These are phyloP conservation scores for Streptopelia turtur DNA, from an alignment of 2,797 vertebrate species.

Conservation along the genomic window DNA sequence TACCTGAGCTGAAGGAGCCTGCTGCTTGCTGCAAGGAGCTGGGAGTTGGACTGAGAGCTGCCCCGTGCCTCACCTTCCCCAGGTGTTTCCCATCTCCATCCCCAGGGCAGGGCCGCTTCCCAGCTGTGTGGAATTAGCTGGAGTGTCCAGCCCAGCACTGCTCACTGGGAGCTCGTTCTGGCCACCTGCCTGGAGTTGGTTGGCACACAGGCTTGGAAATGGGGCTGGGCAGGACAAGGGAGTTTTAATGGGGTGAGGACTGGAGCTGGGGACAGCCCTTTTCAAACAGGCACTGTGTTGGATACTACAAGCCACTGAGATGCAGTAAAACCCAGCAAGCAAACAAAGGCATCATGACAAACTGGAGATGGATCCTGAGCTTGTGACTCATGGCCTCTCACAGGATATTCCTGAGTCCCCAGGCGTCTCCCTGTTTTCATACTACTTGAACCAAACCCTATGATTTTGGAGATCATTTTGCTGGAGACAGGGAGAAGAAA, in stretches of 20 bases:
- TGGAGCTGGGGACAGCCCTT: not conserved
- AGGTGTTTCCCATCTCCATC: not conserved
- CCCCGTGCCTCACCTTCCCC: not conserved
- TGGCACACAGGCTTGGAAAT: not conserved
- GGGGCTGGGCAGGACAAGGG: not conserved
- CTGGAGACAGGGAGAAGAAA: not conserved
- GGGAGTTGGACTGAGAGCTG: not conserved
- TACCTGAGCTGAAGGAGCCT: not conserved
- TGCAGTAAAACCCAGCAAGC: not conserved
- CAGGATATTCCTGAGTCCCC: not conserved
- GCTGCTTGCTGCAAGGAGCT: not conserved
- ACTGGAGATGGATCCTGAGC: not conserved
- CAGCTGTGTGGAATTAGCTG: not conserved
- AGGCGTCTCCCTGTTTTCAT: not conserved
- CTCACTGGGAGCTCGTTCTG: not conserved
- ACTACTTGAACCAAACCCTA: not conserved
- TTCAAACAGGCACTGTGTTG: too few species aligned
- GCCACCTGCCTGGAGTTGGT: not conserved
- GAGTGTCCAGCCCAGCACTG: not conserved
- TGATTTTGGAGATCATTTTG: not conserved
- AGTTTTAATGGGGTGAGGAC: fast-evolving
- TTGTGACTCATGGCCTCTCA: not conserved
- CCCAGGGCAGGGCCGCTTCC: not conserved
- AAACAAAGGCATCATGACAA: not conserved
- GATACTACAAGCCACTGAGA: not conserved